Conservation (phyloP, 35 echinoderm and acorn worm genomes). For the Chiridota heheva region DNA sequence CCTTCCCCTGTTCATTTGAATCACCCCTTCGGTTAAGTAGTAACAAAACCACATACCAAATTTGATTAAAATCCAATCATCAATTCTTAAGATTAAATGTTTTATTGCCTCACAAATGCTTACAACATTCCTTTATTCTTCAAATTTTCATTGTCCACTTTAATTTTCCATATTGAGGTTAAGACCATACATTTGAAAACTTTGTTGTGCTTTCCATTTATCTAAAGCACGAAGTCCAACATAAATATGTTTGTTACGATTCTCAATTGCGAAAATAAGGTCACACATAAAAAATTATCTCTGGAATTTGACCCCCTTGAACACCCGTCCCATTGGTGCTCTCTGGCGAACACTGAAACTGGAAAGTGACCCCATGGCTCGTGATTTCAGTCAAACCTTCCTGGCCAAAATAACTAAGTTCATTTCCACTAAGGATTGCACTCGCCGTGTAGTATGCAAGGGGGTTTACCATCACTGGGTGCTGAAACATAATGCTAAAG, state of each 20-base stretch:
- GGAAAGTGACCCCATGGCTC: slow-evolving; percentile 77
- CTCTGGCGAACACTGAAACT: slow-evolving; percentile 97
- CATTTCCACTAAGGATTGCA: slow-evolving; percentile 82
- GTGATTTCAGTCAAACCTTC: slow-evolving; percentile 95
- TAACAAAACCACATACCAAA: too few species aligned
- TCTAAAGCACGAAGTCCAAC: background rate
- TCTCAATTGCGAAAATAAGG: background rate
- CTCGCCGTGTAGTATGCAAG: slow-evolving; percentile 95
- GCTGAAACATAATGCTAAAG: slow-evolving; percentile 89
- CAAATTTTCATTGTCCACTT: too few species aligned
- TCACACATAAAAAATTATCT: slow-evolving; percentile 98
- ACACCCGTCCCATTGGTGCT: slow-evolving; percentile 99
- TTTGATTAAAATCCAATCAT: too few species aligned
- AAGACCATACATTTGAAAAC: too few species aligned
- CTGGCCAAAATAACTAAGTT: slow-evolving; percentile 97
- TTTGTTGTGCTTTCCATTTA: too few species aligned
- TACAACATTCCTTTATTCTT: too few species aligned
- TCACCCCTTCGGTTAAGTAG: too few species aligned
- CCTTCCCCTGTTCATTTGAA: too few species aligned
- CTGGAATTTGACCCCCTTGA: slow-evolving; percentile 96
- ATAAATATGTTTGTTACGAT: background rate
- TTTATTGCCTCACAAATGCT: too few species aligned
- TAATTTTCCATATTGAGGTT: too few species aligned
- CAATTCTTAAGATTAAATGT: too few species aligned
- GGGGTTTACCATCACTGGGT: slow-evolving; percentile 90